Evolutionary conservation across 2,888 invertebrate genomes (phyloP).

Genomic region (Philereme transversata): DNA sequence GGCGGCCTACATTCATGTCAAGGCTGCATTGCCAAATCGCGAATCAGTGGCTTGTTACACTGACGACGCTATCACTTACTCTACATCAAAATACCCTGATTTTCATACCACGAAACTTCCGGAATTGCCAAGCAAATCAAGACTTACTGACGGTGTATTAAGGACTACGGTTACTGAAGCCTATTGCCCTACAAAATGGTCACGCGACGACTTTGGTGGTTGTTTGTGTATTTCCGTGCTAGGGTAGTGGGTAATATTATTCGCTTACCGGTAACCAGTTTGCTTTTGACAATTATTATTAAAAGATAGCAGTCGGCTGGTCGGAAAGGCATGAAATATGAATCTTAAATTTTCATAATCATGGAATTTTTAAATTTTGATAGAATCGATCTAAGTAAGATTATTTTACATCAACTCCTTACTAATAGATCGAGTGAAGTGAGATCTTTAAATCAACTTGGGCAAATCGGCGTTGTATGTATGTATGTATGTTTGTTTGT

Average conservation of each 20-base stretch:
- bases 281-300: too few relatives aligned
- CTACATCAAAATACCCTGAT: conserved; percentile 20
- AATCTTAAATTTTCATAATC: too few relatives aligned
- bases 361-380: too few relatives aligned
- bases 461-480: too few relatives aligned
- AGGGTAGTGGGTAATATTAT: conserved; percentile 27
- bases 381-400: too few relatives aligned
- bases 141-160: conserved; percentile 14
- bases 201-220: conserved; percentile 32
- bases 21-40: conserved; percentile 28
- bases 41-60: conserved; percentile 13
- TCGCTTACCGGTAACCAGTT: conserved; percentile 8
- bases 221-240: conserved; percentile 37
- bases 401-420: too few relatives aligned
- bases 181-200: conserved; percentile 32
- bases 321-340: too few relatives aligned
- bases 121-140: conserved; percentile 17
- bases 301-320: too few relatives aligned
- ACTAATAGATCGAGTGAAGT: too few relatives aligned
- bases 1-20: conserved; percentile 21
- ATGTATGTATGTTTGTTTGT: too few relatives aligned
- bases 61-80: conserved; percentile 16
- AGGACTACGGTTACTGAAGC: conserved; percentile 4
- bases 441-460: too few relatives aligned
- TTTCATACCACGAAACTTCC: conserved; percentile 13